Evolutionary conservation across 2,888 invertebrate species (phyloP), one percentile per base, ranked within the genome.

Genomic region (Sphinx pinastri): DNA sequence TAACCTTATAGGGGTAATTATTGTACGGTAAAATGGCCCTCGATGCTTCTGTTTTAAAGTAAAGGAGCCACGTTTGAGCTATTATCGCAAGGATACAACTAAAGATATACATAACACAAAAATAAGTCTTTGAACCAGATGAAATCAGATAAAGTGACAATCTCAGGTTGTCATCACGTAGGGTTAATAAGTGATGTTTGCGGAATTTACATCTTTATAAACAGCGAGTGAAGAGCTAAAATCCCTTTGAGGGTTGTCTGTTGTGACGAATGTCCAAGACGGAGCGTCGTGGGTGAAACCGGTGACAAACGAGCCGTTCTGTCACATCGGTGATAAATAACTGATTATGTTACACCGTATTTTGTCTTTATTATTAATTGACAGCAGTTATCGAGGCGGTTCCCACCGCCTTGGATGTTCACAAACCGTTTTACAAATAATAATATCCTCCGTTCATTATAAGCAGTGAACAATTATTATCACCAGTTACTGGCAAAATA

Each of bases 271-370:
- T 88, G 84, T 85, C 84, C 83, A 82, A 89, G 90, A 86, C 81
- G 86, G 79, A 82, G 81, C 83, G 78, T 83, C 88, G 93, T 93
- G 91, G 93, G 93, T 90, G 93, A 90, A 89, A 88, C 88, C 82
- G 81, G 88, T 92, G 93, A 93, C 91, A 94, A 93, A 93, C 88
- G 92, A 89, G 89, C 85, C 84, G 83, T 84, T 85, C 88, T 90
- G 92, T 91, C 92, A 87, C 90, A 88, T 83, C 84, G 81, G 87
- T 92, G 92, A 94, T 94, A 93, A 93, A 93, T 93, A 92, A 91
- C 93, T 92, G 92, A 93, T 93, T 92, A 88, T 90, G 89, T 92
- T 93, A 91, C 92, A 89, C 87, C 88, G 86, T 88, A 89, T 92
- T 92, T 92, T 88, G 89, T 89, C 79, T 87, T 89, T 84, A 91